Evolutionary conservation across 2,113 vertebrate species (phyloP), one percentile per base, ranked within the genome.

Genomic region (Steatornis caripensis): DNA sequence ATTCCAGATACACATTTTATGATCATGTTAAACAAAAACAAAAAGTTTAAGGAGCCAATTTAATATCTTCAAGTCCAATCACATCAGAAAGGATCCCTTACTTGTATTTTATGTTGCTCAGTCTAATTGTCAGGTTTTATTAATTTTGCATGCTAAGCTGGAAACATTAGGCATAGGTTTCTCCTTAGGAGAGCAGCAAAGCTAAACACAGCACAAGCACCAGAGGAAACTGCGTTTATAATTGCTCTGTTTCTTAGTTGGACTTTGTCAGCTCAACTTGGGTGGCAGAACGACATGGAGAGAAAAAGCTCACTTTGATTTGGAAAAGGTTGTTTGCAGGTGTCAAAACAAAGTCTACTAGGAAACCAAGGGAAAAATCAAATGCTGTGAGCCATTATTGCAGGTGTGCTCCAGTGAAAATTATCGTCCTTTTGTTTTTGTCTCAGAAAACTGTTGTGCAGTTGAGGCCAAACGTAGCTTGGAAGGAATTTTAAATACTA

Each of bases 261-360:
- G 51, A 87, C 87, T 89, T 93, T 55, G 45, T 92, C 58, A 79
- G 71, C 84, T 93, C 92, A 6, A 65, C 96, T 94, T 89, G 23
- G 96, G 97, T 96, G 93, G 96, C 78, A 55, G 93, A 93, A 90
- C 30, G 14, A 93, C 78, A 41, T 3, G 37, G 92, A 92, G 83
- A 97, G 97, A 85, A 80, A 95, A 96, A 96, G 57, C 69, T 41
- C 5, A 1, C 94, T 98, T 88, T 90, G 95, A 97, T 97, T 97
- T 95, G 91, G 95, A 97, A 85, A 92, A 97, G 91, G 95, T 96
- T 94, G 87, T 94, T 92, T 89, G 97, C 98, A 98, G 98, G 97
- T 98, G 98, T 97, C 88, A 95, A 97, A 97, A 97, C 93, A 93
- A 94, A 96, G 92, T 97, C 54, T 37, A 89, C 88, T 84, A 90